Evolutionary conservation across 2,888 invertebrate species (phyloP).

Genomic region (Brachyopa scutellaris): DNA sequence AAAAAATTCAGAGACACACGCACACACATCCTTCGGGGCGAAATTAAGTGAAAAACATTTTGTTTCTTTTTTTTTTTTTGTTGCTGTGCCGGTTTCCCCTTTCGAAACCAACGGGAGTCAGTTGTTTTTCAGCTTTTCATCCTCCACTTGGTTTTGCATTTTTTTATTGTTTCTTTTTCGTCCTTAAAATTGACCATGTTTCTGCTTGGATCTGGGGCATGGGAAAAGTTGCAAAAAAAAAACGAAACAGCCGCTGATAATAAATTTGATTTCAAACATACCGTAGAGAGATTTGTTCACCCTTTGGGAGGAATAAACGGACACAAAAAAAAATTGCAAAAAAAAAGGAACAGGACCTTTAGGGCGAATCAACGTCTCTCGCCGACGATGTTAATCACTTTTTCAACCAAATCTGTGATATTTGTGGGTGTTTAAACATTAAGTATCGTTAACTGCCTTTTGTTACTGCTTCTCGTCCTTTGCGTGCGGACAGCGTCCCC

Average conservation of each 20-base stretch:
- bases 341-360: slow-evolving; percentile 2
- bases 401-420: slow-evolving; percentile 47
- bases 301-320: slow-evolving; percentile 34
- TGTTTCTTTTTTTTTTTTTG: slow-evolving; percentile 6
- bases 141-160: not conserved
- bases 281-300: slow-evolving; percentile 45
- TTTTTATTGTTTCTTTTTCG: no score
- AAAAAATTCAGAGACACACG: not conserved
- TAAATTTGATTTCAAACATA: slow-evolving; percentile 57
- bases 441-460: slow-evolving; percentile 19
- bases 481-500: no score
- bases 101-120: slow-evolving; percentile 6
- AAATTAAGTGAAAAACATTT: slow-evolving; percentile 61
- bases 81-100: not conserved
- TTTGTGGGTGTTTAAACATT: slow-evolving; percentile 20
- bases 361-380: not conserved
- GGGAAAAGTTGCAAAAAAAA: not conserved
- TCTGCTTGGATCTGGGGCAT: not conserved
- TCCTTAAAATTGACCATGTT: slow-evolving; percentile 14
- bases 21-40: slow-evolving; percentile 25
- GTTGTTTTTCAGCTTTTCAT: slow-evolving; percentile 15
- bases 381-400: slow-evolving; percentile 45
- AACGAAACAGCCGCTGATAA: slow-evolving; percentile 36
- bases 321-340: no score
- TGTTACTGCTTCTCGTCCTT: not conserved